Conservation (phyloP, 2,113 vertebrate species). For the Todiramphus saurophagus region DNA sequence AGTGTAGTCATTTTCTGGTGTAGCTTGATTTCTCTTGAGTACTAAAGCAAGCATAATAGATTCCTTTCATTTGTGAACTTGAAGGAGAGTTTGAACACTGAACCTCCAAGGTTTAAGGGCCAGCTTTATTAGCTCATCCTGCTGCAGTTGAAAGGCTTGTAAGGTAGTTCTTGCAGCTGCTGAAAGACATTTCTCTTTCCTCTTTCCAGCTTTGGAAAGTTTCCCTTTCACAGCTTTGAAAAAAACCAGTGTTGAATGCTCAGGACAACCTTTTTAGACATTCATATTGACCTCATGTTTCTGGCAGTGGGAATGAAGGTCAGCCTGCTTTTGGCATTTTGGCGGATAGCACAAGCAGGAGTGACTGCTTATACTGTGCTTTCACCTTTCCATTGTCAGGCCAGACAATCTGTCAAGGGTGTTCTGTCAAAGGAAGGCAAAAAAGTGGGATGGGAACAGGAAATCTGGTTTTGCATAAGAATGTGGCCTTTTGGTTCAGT, state of each 20-base stretch:
- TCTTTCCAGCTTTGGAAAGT: constrained; percentile 4
- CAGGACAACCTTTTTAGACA: background rate
- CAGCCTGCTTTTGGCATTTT: background rate
- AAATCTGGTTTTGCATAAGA: constrained; percentile 59
- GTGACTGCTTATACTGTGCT: background rate
- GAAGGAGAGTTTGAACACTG: background rate
- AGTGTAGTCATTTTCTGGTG: background rate
- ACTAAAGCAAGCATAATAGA: background rate
- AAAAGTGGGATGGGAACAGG: constrained; percentile 30
- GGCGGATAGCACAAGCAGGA: constrained; percentile 16
- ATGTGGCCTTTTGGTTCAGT: constrained; percentile 3
- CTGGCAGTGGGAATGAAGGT: background rate
- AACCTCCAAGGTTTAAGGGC: background rate
- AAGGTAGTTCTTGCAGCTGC: constrained; percentile 30
- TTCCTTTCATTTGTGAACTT: background rate
- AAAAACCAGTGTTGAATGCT: background rate
- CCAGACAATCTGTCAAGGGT: background rate
- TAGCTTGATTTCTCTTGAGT: background rate
- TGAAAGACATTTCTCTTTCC: background rate
- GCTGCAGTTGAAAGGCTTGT: constrained; percentile 16
- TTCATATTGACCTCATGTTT: constrained; percentile 8
- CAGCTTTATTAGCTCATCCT: constrained; percentile 30
- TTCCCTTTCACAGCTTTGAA: constrained; percentile 34
- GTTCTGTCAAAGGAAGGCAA: constrained; percentile 6
- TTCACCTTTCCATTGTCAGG: constrained; percentile 29